A percentile compares a stretch with the other conserved stretches of the same genome.
Conservation (phyloP, 2,113 vertebrate genomes). For the Charina bottae region DNA sequence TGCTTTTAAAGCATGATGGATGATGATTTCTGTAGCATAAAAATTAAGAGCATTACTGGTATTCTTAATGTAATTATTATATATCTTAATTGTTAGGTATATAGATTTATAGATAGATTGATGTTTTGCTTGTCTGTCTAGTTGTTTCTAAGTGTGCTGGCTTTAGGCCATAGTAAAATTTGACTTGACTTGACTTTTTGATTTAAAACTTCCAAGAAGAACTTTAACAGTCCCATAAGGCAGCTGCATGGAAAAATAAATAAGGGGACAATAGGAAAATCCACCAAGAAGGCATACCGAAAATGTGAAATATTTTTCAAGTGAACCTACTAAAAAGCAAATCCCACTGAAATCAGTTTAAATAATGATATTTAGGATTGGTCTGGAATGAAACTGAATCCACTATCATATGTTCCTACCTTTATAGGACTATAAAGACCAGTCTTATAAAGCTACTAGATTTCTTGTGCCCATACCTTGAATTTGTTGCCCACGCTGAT, state of each 20-base stretch:
- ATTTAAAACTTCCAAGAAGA: not conserved
- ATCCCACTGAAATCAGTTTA: not conserved
- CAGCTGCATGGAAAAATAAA: not conserved
- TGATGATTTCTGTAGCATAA: not conserved
- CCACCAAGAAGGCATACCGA: not conserved
- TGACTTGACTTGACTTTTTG: not conserved
- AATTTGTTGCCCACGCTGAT: slow-evolving; percentile 99
- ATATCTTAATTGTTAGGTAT: not conserved
- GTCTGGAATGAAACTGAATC: not conserved
- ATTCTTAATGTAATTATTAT: not conserved
- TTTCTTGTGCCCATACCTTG: slow-evolving; percentile 80
- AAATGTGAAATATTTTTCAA: not conserved
- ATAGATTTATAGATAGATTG: not conserved
- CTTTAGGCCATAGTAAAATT: not conserved
- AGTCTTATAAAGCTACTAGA: not conserved
- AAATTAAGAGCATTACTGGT: not conserved
- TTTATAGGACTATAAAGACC: not conserved
- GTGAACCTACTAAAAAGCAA: not conserved
- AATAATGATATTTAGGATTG: not conserved
- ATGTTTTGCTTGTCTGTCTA: not conserved
- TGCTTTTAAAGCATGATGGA: not conserved
- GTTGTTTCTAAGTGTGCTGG: not conserved
- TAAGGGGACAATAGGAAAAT: not conserved
- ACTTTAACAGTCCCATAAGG: not conserved
- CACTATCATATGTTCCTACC: slow-evolving; percentile 1